Evolutionary conservation across 2,888 invertebrate genomes (phyloP).

Genomic region (Pollenia angustigena): DNA sequence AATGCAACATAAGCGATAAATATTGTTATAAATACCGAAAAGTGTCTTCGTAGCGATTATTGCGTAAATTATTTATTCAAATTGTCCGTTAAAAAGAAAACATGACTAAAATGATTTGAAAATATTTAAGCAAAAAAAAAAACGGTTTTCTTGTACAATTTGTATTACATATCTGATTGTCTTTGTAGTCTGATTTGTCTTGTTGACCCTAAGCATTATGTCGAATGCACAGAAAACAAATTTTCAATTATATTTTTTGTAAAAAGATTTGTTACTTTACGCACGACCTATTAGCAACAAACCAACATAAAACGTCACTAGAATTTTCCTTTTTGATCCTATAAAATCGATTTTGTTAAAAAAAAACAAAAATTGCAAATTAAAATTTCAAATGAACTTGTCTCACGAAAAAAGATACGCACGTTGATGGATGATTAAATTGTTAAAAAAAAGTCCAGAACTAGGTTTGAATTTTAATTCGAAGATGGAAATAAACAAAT

Average conservation of each 20-base stretch:
- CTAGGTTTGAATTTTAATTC: conserved; percentile 47
- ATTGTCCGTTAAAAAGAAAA: too few relatives aligned
- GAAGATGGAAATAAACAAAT: conserved; percentile 15
- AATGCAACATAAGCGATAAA: too few relatives aligned
- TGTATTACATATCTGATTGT: too few relatives aligned
- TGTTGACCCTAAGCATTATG: conserved; percentile 19
- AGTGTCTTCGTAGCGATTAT: too few relatives aligned
- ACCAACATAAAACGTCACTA: conserved; percentile 17
- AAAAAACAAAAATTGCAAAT: conserved; percentile 52
- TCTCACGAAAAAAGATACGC: conserved; percentile 30
- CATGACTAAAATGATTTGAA: too few relatives aligned
- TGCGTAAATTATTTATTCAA: too few relatives aligned
- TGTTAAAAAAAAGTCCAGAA: conserved; percentile 11
- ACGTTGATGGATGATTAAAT: conserved; percentile 62
- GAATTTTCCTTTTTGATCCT: not conserved
- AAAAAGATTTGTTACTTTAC: conserved; percentile 56
- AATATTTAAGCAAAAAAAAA: too few relatives aligned
- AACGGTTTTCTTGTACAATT: too few relatives aligned
- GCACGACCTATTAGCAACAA: conserved; percentile 60
- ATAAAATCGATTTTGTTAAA: not conserved
- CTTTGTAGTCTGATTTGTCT: too few relatives aligned
- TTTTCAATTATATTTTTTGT: conserved; percentile 62
- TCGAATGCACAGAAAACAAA: conserved; percentile 24
- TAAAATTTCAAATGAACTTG: conserved; percentile 47
- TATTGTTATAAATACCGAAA: too few relatives aligned